Evolutionary conservation across 1,140 invertebrate species (phyloP).

Genomic region (Drosophila leontia): DNA sequence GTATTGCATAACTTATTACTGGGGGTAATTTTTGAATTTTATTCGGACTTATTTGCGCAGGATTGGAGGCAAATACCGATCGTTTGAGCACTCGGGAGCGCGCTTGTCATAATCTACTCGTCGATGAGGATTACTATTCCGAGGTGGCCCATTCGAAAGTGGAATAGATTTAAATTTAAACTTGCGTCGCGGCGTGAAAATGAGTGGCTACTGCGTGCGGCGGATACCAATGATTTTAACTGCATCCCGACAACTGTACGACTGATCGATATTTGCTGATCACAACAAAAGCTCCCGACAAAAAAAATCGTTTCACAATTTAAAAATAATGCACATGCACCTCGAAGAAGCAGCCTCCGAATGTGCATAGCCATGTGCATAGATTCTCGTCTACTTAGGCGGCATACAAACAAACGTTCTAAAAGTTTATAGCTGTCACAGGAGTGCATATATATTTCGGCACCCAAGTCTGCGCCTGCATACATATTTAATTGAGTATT

Average conservation of each 20-base stretch:
- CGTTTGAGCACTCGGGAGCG: neutral
- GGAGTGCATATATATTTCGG: constrained; percentile 31
- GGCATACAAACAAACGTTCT: constrained; percentile 30
- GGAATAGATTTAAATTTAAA: constrained; percentile 51
- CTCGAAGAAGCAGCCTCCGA: constrained; percentile 28
- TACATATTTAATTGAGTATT: constrained; percentile 52
- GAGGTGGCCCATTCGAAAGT: constrained; percentile 26
- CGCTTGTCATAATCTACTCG: constrained; percentile 38
- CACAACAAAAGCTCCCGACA: constrained; percentile 68
- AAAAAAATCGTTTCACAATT: constrained; percentile 66
- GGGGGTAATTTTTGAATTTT: constrained; percentile 27
- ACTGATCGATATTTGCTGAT: constrained; percentile 78
- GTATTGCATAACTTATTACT: constrained; percentile 63
- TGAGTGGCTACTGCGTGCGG: constrained; percentile 43
- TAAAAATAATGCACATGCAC: constrained; percentile 78
- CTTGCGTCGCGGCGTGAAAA: constrained; percentile 36
- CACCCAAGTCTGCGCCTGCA: constrained; percentile 34
- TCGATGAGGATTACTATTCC: constrained; percentile 35
- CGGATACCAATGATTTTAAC: constrained; percentile 61
- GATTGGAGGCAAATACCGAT: constrained; percentile 23
- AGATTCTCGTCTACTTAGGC: constrained; percentile 39
- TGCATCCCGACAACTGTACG: constrained; percentile 74
- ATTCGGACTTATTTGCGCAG: constrained; percentile 19
- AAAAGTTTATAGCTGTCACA: constrained; percentile 53
- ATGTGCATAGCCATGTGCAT: constrained; percentile 47